Conservation (phyloP, 2,113 vertebrate genomes). For the Piaya cayana region DNA sequence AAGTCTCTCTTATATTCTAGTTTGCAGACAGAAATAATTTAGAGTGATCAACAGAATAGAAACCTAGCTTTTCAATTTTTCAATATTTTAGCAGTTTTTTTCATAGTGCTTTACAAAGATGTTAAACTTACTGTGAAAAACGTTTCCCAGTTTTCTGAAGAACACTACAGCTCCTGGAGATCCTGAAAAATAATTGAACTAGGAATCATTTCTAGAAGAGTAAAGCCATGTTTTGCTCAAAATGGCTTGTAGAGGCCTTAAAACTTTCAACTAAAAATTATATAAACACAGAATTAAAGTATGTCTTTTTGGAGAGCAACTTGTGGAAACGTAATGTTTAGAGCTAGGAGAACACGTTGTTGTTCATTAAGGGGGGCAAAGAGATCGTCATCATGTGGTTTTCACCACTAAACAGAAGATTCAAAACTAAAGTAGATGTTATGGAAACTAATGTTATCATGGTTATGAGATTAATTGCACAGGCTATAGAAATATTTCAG, state of each 20-base stretch:
- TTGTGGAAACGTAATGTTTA: not conserved
- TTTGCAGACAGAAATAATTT: not conserved
- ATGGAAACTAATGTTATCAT: not conserved
- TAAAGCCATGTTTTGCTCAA: accelerated
- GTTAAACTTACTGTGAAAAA: not conserved
- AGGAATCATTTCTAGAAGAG: not conserved
- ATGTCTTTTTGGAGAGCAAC: not conserved
- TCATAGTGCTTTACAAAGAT: not conserved
- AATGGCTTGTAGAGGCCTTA: not conserved
- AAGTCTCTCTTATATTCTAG: not conserved
- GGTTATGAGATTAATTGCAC: not conserved
- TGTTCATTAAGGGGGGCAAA: not conserved
- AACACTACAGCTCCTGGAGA: not conserved
- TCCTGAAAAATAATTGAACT: not conserved
- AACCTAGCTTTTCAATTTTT: not conserved
- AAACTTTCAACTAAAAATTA: not conserved
- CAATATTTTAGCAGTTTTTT: not conserved
- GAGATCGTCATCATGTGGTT: not conserved
- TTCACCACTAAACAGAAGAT: not conserved
- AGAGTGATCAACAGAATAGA: not conserved
- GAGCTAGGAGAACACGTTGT: not conserved
- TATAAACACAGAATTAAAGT: not conserved
- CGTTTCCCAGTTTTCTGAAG: not conserved
- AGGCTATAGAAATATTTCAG: not conserved
- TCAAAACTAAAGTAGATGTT: not conserved